Evolutionary conservation across 2,113 vertebrate genomes (phyloP), one percentile per base, ranked within the genome.

Genomic region (Eretmochelys imbricata): DNA sequence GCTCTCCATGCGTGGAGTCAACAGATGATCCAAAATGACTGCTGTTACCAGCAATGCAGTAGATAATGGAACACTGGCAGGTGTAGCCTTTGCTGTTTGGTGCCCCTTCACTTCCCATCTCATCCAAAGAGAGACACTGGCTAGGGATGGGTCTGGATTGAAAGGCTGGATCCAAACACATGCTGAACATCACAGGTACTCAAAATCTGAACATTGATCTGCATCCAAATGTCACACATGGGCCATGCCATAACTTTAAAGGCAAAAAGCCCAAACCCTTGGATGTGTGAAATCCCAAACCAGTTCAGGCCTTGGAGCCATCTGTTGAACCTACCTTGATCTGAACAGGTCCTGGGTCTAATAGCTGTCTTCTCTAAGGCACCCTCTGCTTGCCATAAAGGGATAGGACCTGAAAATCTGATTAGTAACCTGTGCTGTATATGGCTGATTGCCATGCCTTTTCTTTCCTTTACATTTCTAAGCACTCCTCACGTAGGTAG

Each of bases 271-370:
- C 78, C 0, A 0, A 93, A 84, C 22, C 31, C 50, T 78, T 49
- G 25, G 75, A 24, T 0, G 0, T 80, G 87, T 62, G 83, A 78
- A 76, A 91, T 86, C 62, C 82, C 80, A 72, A 86, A 31, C 24
- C 81, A 87, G 89, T 20, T 93, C 78, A 93, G 89, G 27, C 78
- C 84, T 38, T 42, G 79, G 65, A 89, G 46, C 80, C 85, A 94
- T 90, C 82, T 93, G 69, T 51, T 86, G 85, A 85, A n/a, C 59
- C 79, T 5, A 31, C 27, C 24, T n/a, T 69, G 35, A 69, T 35
- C 62, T 38, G 19, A 20, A 11, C 19, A 38, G 65, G n/a, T 22
- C 1, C 0, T 1, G 82, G 79, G 81, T 13, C 38, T 84, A 35
- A 31, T 10, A 8, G 83, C 82, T 80, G 17, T 8, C 38, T 46